Base-by-base conservation (phyloP, 2,113 vertebrate species). In the Tragulus kanchil region DNA sequence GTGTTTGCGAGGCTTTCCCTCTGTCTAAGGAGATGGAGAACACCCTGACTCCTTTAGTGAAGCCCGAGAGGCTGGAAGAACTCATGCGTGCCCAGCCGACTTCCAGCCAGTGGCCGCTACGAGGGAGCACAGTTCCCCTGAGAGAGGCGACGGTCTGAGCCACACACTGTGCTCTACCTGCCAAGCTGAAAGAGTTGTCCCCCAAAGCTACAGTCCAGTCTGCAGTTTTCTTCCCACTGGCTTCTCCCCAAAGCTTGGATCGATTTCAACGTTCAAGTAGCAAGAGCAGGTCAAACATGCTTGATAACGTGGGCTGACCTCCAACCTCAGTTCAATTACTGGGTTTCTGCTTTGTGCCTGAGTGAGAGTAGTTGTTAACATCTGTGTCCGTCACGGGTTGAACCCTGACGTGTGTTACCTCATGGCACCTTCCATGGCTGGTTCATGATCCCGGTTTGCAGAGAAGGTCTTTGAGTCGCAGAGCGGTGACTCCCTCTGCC, bases 61-160 rank as follows among this genome's bases (percentile, higher is more conserved):
- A 3, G 5, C 5, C 42, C 16, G 0, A 19, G 16, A 3, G 52
- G 48, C 56, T 0, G 23, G 28, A 82, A 8, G 45, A 56, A 21
- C 0, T 19, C 5, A 3, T 0, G 0, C 23, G 19, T 13, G 13
- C 48, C 1, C 0, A 9, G n/a, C 10, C 0, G 3, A 26, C 84
- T 26, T 7, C 11, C 45, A 26, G 26, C 16, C 8, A 0, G 23
- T 7, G 10, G 61, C 8, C 54, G 75, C 61, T 23, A 3, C 1
- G 26, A 45, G 25, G 58, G 8, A 23, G 17, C n/a, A 45, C 1
- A 0, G 0, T 4, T 4, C 64, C 15, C 19, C 64, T 26, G 7
- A 3, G 23, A 56, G 45, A 31, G 58, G 36, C 0, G 0, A 15
- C 17, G 3, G 3, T 25, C 45, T 81, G 48, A 26, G 16, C 15